Conservation (phyloP, 2,888 invertebrate genomes). For the Scaptomyza flava region DNA sequence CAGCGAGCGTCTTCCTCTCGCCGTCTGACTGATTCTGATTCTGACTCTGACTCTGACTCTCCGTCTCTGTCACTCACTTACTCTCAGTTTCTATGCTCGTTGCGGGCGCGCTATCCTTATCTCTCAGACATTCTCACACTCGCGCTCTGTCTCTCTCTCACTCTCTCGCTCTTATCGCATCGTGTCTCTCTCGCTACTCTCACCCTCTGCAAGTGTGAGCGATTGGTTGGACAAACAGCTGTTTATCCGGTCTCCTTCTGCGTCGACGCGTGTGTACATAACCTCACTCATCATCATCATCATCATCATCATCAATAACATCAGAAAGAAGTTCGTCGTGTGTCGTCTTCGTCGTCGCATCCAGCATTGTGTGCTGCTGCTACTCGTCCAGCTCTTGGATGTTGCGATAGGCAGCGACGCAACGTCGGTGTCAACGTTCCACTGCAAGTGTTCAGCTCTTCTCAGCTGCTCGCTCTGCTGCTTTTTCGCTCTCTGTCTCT, state of each 20-base stretch:
- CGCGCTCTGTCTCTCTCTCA: constrained; percentile 25
- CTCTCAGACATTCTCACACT: constrained; percentile 20
- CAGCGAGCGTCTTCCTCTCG: constrained; percentile 69
- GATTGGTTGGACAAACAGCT: constrained; percentile 43
- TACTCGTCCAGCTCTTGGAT: constrained; percentile 52
- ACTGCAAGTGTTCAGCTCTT: constrained; percentile 45
- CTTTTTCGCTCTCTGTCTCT: constrained; percentile 5
- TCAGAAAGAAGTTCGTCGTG: constrained; percentile 10
- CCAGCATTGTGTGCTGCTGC: constrained; percentile 19
- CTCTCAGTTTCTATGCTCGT: constrained; percentile 11
- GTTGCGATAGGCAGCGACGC: constrained; percentile 71
- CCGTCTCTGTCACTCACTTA: constrained; percentile 13
- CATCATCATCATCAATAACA: not conserved
- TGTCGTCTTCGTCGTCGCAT: constrained; percentile 11
- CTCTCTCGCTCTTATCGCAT: constrained; percentile 17
- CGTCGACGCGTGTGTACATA: constrained; percentile 75
- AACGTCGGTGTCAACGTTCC: constrained; percentile 38
- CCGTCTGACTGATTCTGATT: constrained; percentile 43
- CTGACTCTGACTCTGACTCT: constrained; percentile 47
- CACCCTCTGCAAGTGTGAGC: constrained; percentile 20
- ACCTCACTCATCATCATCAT: constrained; percentile 57
- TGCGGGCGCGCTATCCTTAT: constrained; percentile 23
- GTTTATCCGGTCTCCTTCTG: constrained; percentile 54
- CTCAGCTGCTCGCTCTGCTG: not conserved
- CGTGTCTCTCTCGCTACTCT: constrained; percentile 5